Evolutionary conservation across 2,113 vertebrate species (phyloP), one percentile per base, ranked within the genome.

Genomic region (Notothenia rossii): DNA sequence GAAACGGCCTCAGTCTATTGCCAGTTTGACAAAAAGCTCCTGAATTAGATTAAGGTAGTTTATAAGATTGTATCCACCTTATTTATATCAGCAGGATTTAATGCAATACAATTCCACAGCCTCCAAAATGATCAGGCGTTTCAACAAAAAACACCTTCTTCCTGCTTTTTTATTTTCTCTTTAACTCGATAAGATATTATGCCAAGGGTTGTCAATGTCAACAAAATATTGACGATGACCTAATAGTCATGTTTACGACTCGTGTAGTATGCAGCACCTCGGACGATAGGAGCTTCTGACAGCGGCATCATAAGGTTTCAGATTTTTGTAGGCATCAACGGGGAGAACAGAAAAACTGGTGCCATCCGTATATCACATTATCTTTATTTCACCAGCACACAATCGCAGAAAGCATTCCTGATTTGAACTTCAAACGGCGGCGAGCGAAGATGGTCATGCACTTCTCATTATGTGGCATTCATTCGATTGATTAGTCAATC

Each of bases 401-500:
- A 76, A 75, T 81, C 25, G 10, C 81, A 72, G 60, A 60, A 40
- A 43, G 62, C 54, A 76, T 71, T 74, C 61, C 59, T 40, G 13
- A 29, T 66, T 69, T 67, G 22, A 62, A 74, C 61, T 33, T 75
- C 64, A 84, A 86, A 63, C 64, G 20, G 11, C 8, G 15, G 15
- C 55, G 8, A 40, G 56, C 33, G n/a, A 33, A 20, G 66, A 2
- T 49, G 8, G 72, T 88, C 88, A 87, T 75, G 81, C 77, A 46
- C 60, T 70, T 71, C 45, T 72, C 60, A 77, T 90, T 88, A 76
- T 3, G 18, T 46, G 60, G 48, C 72, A 77, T 72, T 71, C 29
- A 89, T 89, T 89, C 10, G 72, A 86, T 91, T 87, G 36, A 81
- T 76, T 70, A 56, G 64, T 82, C 72, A 56, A 49, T 55, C 20